These are phyloP conservation scores for Amyelois transitella DNA, from an alignment of 1,140 invertebrate genomes.

Conservation along the genomic window DNA sequence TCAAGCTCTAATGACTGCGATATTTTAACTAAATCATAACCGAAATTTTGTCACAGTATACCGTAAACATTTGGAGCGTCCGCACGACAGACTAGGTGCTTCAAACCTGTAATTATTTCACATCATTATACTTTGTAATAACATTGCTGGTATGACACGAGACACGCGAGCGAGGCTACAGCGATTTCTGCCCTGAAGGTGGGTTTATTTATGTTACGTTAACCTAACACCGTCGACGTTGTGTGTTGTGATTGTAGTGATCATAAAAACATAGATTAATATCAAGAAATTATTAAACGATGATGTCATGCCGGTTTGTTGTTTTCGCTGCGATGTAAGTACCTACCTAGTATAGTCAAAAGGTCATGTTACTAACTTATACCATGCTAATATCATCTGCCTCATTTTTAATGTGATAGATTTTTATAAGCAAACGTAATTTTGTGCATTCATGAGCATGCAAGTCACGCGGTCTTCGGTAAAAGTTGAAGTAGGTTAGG, in stretches of 20 bases:
- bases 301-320: neutral
- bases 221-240: neutral
- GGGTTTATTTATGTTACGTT: constrained; percentile 1
- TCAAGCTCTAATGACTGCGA: neutral
- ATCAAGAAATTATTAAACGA: neutral
- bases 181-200: neutral
- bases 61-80: constrained; percentile 33
- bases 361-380: no score
- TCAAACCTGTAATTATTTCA: neutral
- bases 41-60: constrained; percentile 42
- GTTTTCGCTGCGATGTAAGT: neutral
- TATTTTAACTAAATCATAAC: constrained; percentile 19
- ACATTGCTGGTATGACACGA: neutral
- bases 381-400: no score
- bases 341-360: no score
- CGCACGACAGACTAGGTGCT: constrained; percentile 25
- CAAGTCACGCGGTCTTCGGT: no score
- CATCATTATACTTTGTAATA: constrained; percentile 2
- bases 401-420: no score
- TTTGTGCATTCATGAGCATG: no score
- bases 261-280: neutral
- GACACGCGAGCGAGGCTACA: neutral
- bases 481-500: no score
- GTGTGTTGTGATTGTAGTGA: neutral
- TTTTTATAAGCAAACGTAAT: no score